Evolutionary conservation across 2,113 vertebrate species (phyloP), one percentile per base, ranked within the genome.

Genomic region (Oryzias celebensis): DNA sequence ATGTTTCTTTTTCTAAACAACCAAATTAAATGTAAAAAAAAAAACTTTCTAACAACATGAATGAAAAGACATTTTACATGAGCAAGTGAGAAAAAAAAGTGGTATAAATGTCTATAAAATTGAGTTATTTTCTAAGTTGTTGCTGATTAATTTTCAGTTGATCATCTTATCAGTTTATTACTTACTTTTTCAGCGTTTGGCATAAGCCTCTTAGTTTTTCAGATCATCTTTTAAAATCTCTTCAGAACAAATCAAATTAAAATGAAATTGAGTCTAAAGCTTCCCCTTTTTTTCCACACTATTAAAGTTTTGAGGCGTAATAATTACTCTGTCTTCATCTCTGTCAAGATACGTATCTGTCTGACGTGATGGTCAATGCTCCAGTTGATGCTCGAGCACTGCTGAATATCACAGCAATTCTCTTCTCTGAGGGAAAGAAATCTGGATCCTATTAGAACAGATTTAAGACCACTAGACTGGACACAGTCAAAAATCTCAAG

Each of bases 391-490:
- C 62, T 60, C 58, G 68, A 78, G 58, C 46, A 62, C 60, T 41
- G 16, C 50, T 62, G 61, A 53, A 55, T 59, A 79, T 84, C 78
- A 65, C 71, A 74, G 64, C 16, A 43, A 75, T 73, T 75, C 65
- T 77, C 75, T 65, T 82, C 77, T 81, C 73, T 73, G 73, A 81
- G 78, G 81, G 78, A 80, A 83, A 87, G 75, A 87, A 82, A 87
- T 85, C 71, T 78, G 73, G 69, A 78, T 85, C 87, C 82, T 80
- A 85, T 90, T 88, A 86, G 77, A 87, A 71, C 62, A 87, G 85
- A 88, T 87, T 36, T 81, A 86, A 77, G 65, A 66, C 72, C 23
- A 77, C 52, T 60, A 81, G 58, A 45, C 73, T 73, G 80, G 84
- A 88, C 84, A 82, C 80, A 63, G 79, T 83, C 87, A 83, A 80